These are phyloP conservation scores for human (Homo sapiens) DNA, from an alignment of 2,113 vertebrate species.

Conservation along the genomic window DNA sequence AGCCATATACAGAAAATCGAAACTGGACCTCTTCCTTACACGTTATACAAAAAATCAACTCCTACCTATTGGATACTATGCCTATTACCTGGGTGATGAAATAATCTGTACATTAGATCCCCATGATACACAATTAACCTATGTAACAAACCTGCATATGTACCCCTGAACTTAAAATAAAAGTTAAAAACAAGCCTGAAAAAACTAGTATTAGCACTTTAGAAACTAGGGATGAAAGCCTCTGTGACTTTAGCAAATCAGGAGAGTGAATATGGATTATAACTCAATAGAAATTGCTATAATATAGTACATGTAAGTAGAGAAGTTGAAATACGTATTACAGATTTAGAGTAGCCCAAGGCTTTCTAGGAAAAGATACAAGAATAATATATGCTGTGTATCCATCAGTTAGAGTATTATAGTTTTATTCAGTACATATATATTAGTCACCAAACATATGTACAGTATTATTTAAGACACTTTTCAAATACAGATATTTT, in stretches of 20 bases:
- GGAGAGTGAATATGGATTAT: neutral
- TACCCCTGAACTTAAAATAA: too few species aligned
- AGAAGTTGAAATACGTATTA: neutral
- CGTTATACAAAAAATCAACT: too few species aligned
- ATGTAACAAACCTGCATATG: too few species aligned
- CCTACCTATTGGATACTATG: too few species aligned
- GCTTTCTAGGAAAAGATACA: constrained; percentile 3
- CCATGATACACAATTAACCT: too few species aligned
- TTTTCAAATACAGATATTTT: neutral
- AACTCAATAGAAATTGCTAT: neutral
- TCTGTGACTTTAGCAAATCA: neutral
- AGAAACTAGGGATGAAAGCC: neutral
- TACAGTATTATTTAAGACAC: neutral
- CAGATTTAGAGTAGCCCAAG: neutral
- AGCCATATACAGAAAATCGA: too few species aligned
- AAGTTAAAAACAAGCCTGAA: neutral
- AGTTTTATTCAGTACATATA: neutral
- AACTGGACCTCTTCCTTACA: too few species aligned
- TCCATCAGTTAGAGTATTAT: neutral
- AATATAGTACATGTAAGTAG: neutral
- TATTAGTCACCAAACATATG: neutral
- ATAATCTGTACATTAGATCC: too few species aligned
- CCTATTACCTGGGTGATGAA: too few species aligned
- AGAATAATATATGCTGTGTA: neutral
- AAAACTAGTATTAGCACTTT: neutral